phyloP scores from a whole-genome alignment of 2,888 invertebrate species.

The Tricholauxania praeusta region DNA sequence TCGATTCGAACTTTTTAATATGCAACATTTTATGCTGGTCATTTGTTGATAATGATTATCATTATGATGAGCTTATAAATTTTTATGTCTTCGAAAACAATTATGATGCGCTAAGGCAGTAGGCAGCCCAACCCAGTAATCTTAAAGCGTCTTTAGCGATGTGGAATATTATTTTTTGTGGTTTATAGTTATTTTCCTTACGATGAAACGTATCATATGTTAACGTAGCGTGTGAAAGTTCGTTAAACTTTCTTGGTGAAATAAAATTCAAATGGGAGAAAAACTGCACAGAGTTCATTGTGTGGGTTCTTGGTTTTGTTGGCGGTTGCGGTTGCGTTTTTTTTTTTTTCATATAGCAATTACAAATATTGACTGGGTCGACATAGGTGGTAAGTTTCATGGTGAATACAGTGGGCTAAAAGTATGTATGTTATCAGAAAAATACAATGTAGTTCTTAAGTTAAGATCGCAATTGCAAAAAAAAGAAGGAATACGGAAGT shows the following conservation, averaged over 20 bases:
- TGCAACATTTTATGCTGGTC: neutral
- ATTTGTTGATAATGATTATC: neutral
- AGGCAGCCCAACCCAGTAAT: slow-evolving; percentile 27
- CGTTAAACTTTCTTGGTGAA: slow-evolving; percentile 12
- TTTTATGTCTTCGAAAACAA: slow-evolving; percentile 15
- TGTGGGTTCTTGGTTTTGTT: slow-evolving; percentile 23
- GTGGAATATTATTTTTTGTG: neutral
- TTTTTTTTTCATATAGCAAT: slow-evolving; percentile 9
- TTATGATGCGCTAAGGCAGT: slow-evolving; percentile 5
- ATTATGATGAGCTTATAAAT: neutral
- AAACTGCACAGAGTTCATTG: slow-evolving; percentile 1
- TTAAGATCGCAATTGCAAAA: no score
- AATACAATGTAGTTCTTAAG: no score
- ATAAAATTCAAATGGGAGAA: neutral
- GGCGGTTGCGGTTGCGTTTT: neutral
- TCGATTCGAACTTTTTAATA: no score
- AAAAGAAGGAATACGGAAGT: no score
- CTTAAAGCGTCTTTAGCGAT: slow-evolving; percentile 6
- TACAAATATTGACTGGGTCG: slow-evolving; percentile 28
- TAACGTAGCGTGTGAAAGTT: slow-evolving; percentile 25
- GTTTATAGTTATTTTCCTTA: neutral
- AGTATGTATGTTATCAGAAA: no score
- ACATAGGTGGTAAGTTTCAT: slow-evolving; percentile 12
- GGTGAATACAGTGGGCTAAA: no score
- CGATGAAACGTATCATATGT: neutral